Base-by-base conservation (phyloP, 1,140 invertebrate genomes). In the Caenorhabditis tropicalis region DNA sequence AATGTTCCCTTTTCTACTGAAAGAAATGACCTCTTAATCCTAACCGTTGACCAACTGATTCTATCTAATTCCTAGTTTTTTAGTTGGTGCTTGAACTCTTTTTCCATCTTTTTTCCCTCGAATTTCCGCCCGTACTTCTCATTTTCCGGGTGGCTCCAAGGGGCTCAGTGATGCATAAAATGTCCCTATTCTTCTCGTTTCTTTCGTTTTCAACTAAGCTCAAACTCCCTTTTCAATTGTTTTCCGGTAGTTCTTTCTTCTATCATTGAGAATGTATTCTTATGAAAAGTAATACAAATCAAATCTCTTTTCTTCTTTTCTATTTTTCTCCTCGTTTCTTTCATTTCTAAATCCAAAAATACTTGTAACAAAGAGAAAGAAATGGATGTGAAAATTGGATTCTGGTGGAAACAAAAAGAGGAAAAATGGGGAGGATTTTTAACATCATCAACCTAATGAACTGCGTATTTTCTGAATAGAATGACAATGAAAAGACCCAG, bases 401-500 rank as follows among this genome's bases (percentile, higher is more conserved):
- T 74, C 36, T n/a, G 65, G 56, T n/a, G n/a, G n/a, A n/a, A n/a
- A n/a, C n/a, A 36, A 36, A n/a, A 43, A 24, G 43, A 43, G 15
- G 36, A 36, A 74, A n/a, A 74, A 43, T 7, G 12, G 33, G n/a
- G 5, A 24, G 24, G 19, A n/a, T 29, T n/a, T 74, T 39, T 74
- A 74, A 74, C 65, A 74, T 46, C 65, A 74, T 74, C 65, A 74
- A 74, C 65, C 65, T 74, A 74, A 74, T 74, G 65, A 74, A 74
- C 65, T 74, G 15, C 36, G 29, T 46, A 29, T 74, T 43, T 51
- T 15, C 19, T 65, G 65, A 74, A n/a, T n/a, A 43, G 65, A 74
- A 74, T 74, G 36, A 74, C 65, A 74, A 74, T 74, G 33, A 74
- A 43, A 74, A 43, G 43, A 36, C 43, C 43, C 43, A 6, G 65